These are phyloP conservation scores for Lycaena phlaeas DNA, from an alignment of 2,888 invertebrate genomes.

Conservation along the genomic window DNA sequence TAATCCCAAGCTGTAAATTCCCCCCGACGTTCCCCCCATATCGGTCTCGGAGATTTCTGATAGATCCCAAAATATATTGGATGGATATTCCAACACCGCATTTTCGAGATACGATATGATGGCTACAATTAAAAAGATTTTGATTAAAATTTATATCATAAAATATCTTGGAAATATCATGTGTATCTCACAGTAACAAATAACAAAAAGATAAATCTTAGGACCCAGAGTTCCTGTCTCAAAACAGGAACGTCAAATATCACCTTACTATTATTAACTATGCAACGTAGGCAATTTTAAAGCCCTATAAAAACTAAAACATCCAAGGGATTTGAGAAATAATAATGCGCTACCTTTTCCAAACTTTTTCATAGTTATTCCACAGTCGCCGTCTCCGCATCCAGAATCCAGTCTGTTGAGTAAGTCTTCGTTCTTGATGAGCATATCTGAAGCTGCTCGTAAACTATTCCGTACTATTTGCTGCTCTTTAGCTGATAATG, in stretches of 20 bases:
- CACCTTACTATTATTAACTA: too few relatives aligned
- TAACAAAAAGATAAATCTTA: too few relatives aligned
- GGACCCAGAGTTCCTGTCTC: too few relatives aligned
- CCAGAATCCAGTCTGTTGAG: constrained; percentile 79
- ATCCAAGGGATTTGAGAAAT: too few relatives aligned
- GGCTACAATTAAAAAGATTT: constrained; percentile 27
- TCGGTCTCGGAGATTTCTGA: constrained; percentile 77
- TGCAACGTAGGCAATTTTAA: too few relatives aligned
- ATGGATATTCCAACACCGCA: constrained; percentile 44
- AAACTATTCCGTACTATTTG: constrained; percentile 46
- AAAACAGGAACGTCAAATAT: too few relatives aligned
- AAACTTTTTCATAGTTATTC: constrained; percentile 76
- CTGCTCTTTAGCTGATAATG: constrained; percentile 33
- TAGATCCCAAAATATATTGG: constrained; percentile 56
- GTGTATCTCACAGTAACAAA: not conserved
- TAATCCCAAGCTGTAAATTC: constrained; percentile 83
- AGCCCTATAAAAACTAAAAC: too few relatives aligned
- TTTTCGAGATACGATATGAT: constrained; percentile 37
- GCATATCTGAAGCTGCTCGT: constrained; percentile 50
- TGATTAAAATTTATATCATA: too few relatives aligned
- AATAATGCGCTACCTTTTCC: constrained; percentile 55
- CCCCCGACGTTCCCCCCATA: constrained; percentile 87
- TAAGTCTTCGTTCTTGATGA: constrained; percentile 74
- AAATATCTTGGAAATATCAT: too few relatives aligned
- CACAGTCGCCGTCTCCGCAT: constrained; percentile 84